Evolutionary conservation across 2,888 invertebrate species (phyloP), one percentile per base, ranked within the genome.

Genomic region (Philaethria dido): DNA sequence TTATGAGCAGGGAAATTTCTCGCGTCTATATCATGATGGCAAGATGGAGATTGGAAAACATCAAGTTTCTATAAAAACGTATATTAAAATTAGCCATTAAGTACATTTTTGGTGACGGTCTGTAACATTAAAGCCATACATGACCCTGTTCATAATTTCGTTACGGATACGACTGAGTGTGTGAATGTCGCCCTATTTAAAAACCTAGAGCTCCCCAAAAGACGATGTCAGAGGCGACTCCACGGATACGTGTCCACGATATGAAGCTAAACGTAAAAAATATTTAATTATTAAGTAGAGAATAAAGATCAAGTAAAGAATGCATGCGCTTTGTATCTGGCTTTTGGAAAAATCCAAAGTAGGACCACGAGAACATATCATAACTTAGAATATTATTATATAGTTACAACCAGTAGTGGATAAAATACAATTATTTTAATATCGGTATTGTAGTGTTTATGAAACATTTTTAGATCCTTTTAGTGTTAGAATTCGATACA

Each of bases 261-360:
- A 91, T 92, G 88, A 92, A 90, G 89, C 91, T 60, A 60, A 60
- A 47, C 60, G 60, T 60, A 29, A 78, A 77, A 79, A 48, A 65
- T 44, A 64, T 54, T 64, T 57, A 81, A 81, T 84, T 82, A 80
- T 81, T 87, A 88, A 83, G 69, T 72, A 70, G 64, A 61, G 69
- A 68, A 64, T 65, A 73, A 52, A 66, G 68, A 72, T 78, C 80
- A 78, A 80, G 79, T 78, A 88, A 87, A 90, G 91, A 92, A 92
- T 89, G 89, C 84, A 88, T 87, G 83, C 92, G 92, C 92, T 92
- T 92, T 91, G 91, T 91, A 89, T 92, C 90, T 91, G 87, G 91
- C 90, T 91, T 90, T 87, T 87, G 85, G 85, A 82, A 83, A 83
- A 85, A 87, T 88, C 91, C 92, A 88, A 86, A 87, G 85, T 88